Evolutionary conservation across 1,140 invertebrate genomes (phyloP), one percentile per base, ranked within the genome.

Genomic region (Microplitis demolitor): DNA sequence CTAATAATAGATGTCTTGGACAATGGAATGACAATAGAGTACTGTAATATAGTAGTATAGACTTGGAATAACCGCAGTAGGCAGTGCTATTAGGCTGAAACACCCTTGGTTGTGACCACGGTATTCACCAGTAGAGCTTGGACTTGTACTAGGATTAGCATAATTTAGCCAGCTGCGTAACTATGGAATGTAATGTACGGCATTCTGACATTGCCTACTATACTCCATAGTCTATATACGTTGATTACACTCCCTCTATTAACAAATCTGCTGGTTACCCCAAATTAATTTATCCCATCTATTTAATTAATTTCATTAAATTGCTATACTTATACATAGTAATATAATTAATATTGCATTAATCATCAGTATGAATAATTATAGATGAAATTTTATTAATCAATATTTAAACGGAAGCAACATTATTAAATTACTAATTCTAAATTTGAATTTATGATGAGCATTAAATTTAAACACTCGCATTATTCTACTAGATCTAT

Each of bases 101-200:
- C 53, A n/a, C 14, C 16, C 16, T 13, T 54, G n/a, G 9, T 54
- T 13, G 13, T n/a, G 16, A 16, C 53, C 53, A 54, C 53, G 16
- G 16, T 54, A 16, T 14, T 54, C 53, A n/a, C 53, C 53, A 54
- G 16, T 45, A 45, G 24, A 24, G 11, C 39, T 45, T 6, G 39
- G 11, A 45, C 39, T 66, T 69, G 72, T 74, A 76, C 16, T 74
- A 75, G 34, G 75, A 76, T 71, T 78, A 78, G 74, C 76, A 78
- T 72, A 75, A 78, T 76, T 75, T 66, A 72, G 45, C 69, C 50
- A 16, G 60, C 16, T 68, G 60, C 69, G 61, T 69, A 45, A 66
- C 73, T 45, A 56, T 6, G 53, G 37, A 54, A 71, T 74, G 73
- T 68, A 75, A 75, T 75, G 71, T 51, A 60, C 56, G 68, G 69